Conservation (phyloP, 2,113 vertebrate genomes). For the Stigmatopora argus region DNA sequence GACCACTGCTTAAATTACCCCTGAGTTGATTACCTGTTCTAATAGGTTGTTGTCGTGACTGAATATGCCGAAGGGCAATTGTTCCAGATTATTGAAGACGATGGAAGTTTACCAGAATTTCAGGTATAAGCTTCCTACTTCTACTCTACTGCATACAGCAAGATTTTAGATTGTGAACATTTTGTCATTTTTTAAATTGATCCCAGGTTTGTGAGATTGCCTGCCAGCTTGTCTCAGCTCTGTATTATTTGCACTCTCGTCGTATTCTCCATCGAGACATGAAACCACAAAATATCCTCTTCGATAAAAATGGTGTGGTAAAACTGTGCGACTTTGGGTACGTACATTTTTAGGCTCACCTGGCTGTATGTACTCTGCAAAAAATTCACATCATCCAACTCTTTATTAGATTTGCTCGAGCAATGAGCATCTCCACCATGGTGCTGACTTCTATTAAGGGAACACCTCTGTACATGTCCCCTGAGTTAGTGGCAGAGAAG, state of each 20-base stretch:
- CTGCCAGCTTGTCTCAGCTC: constrained; percentile 90
- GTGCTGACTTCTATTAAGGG: constrained; percentile 97
- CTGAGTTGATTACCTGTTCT: constrained; percentile 11
- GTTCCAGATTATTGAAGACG: constrained; percentile 92
- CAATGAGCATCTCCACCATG: constrained; percentile 91
- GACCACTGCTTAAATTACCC: neutral
- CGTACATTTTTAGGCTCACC: constrained; percentile 11
- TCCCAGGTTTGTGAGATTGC: constrained; percentile 82
- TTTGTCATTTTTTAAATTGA: neutral
- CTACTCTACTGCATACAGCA: neutral
- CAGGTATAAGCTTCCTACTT: constrained; percentile 68
- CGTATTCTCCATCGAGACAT: constrained; percentile 96
- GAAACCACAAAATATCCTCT: constrained; percentile 95
- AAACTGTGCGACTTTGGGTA: constrained; percentile 98
- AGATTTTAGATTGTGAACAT: neutral
- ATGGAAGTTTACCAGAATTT: constrained; percentile 82
- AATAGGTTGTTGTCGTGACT: constrained; percentile 91
- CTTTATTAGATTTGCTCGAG: constrained; percentile 82
- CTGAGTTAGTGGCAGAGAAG: constrained; percentile 88
- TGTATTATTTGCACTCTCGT: constrained; percentile 94
- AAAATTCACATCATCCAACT: constrained; percentile 1
- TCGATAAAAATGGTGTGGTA: constrained; percentile 84
- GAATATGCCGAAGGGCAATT: constrained; percentile 94
- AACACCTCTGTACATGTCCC: constrained; percentile 95
- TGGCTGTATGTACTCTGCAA: neutral